Evolutionary conservation across 2,113 vertebrate genomes (phyloP).

Genomic region (Heptranchias perlo): DNA sequence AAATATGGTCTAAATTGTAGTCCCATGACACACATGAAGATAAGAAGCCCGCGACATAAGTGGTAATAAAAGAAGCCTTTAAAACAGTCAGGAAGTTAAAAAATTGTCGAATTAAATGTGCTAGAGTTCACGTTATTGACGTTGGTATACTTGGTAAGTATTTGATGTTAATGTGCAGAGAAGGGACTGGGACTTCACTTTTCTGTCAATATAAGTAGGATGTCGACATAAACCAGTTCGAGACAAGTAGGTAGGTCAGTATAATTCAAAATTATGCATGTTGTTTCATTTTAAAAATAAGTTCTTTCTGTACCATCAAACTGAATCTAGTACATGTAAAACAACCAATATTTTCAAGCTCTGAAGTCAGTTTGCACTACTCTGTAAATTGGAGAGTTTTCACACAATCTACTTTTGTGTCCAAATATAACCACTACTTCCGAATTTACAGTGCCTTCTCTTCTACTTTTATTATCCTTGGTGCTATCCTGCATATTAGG

Average conservation of each 20-base stretch:
- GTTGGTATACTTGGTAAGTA: not conserved
- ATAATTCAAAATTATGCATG: not conserved
- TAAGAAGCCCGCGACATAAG: not conserved
- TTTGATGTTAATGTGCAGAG: not conserved
- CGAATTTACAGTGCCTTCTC: no score
- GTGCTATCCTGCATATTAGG: not conserved
- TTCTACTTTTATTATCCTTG: not conserved
- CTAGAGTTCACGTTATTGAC: not conserved
- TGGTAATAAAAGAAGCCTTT: not conserved
- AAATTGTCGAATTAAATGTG: not conserved
- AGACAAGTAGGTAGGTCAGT: not conserved
- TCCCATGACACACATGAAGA: no score
- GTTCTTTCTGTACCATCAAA: not conserved
- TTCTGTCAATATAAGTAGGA: not conserved
- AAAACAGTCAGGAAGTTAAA: not conserved
- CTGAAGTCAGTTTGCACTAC: not conserved
- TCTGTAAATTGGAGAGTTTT: not conserved
- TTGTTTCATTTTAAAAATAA: not conserved
- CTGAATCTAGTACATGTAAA: not conserved
- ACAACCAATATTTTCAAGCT: not conserved
- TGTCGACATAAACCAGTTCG: not conserved
- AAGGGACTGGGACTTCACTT: not conserved
- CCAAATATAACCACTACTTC: not conserved
- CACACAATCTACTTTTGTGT: not conserved
- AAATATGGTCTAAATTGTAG: no score